Conservation (phyloP, 1,140 invertebrate genomes). For the Antheraea pernyi region DNA sequence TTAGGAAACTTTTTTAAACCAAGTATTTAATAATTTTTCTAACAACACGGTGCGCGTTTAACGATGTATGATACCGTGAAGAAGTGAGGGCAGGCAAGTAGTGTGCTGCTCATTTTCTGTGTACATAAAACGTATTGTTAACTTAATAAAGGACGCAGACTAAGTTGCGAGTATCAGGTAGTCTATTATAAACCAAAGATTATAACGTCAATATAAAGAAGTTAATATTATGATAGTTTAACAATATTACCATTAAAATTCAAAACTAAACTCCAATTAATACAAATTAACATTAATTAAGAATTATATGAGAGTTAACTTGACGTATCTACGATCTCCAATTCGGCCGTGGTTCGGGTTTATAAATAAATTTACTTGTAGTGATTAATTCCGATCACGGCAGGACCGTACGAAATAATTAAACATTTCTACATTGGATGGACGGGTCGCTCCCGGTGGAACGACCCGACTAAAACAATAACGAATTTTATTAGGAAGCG, state of each 20-base stretch:
- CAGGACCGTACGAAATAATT: slow-evolving; percentile 64
- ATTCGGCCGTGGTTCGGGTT: slow-evolving; percentile 25
- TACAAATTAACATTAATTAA: slow-evolving; percentile 14
- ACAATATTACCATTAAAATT: neutral
- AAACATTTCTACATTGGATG: slow-evolving; percentile 62
- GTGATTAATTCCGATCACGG: slow-evolving; percentile 68
- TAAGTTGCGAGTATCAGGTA: no score
- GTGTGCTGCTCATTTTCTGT: no score
- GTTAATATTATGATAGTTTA: neutral
- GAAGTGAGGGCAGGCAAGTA: no score
- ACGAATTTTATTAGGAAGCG: slow-evolving; percentile 47
- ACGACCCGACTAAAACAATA: slow-evolving; percentile 38
- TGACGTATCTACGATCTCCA: slow-evolving; percentile 21
- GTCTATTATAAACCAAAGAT: no score
- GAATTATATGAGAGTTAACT: neutral
- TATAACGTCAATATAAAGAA: neutral
- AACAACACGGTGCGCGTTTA: no score
- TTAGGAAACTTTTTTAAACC: no score
- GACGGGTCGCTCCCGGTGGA: slow-evolving; percentile 44
- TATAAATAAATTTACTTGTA: slow-evolving; percentile 53
- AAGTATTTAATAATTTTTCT: no score
- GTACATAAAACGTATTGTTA: no score
- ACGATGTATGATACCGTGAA: no score
- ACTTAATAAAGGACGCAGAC: no score
- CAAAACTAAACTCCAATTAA: slow-evolving; percentile 4